phyloP scores from a whole-genome alignment of 2,888 invertebrate species.

The Platycheirus albimanus region DNA sequence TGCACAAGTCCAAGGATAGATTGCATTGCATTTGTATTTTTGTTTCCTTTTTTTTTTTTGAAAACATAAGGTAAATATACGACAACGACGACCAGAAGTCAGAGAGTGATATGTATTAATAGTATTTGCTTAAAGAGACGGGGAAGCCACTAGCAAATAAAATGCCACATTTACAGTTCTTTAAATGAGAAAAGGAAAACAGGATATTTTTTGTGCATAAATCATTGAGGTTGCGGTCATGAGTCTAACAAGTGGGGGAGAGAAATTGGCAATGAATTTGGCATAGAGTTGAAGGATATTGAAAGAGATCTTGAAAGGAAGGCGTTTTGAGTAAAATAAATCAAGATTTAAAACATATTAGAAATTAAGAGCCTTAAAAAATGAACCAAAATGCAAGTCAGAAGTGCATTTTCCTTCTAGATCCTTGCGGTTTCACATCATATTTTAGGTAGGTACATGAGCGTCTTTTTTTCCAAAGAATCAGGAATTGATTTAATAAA shows the following conservation, averaged over 20 bases:
- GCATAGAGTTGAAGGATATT: conserved; percentile 17
- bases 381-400: too few relatives aligned
- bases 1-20: conserved; percentile 52
- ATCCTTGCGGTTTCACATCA: too few relatives aligned
- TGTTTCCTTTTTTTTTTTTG: too few relatives aligned
- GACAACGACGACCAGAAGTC: conserved; percentile 1
- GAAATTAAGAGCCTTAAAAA: too few relatives aligned
- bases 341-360: too few relatives aligned
- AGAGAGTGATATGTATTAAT: conserved; percentile 59
- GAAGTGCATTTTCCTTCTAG: too few relatives aligned
- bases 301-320: neutral
- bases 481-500: too few relatives aligned
- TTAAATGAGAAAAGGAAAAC: conserved; percentile 29
- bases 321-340: too few relatives aligned
- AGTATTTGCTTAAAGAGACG: conserved; percentile 60
- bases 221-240: conserved; percentile 51
- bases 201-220: conserved; percentile 50
- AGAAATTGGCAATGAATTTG: conserved; percentile 17
- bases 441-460: too few relatives aligned
- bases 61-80: conserved; percentile 54
- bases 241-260: neutral
- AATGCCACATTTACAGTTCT: conserved; percentile 34
- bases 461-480: too few relatives aligned
- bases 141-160: conserved; percentile 29
- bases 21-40: conserved; percentile 43